Evolutionary conservation across 2,888 invertebrate species (phyloP), one percentile per base, ranked within the genome.

Genomic region (Lasioglossum marginatum): DNA sequence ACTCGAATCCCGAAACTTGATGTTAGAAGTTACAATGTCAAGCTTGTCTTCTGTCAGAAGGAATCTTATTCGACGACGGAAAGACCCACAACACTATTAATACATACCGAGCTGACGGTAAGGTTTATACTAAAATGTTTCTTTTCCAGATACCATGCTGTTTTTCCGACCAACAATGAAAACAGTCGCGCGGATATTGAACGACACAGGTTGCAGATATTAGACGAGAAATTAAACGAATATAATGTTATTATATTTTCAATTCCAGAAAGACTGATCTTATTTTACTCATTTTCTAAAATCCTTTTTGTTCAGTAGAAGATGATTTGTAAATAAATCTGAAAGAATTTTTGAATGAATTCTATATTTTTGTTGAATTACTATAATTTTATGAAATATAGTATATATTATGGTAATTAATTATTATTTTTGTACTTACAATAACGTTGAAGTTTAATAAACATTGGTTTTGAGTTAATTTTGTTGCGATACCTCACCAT

Each of bases 11-110:
- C 75, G 84, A 90, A 93, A 93, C 92, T 92, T 91, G 90, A 93
- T 93, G 93, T 92, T 93, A 93, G 91, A 92, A 92, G 90, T 93
- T 93, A 89, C 89, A 72, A 87, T 84, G 83, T 89, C 89, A 87
- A 89, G 88, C 88, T 88, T 90, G 89, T 86, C 85, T 89, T 79
- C 78, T 66, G 78, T 77, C 86, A 83, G 81, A 81, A 81, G 81
- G 76, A 71, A 86, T 87, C 77, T 82, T 81, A 81, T 78, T 80
- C 70, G 70, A 43, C 74, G 70, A 82, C 60, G 45, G 76, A 71
- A 72, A 71, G 70, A 75, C 66, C 70, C 48, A 37, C 74, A 70
- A 82, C 81, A 37, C 79, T 80, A 57, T 89, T 73, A 76, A 81
- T 77, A 71, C 60, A 72, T 77, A 78, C 52, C 45, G 80, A 68